A percentile compares a stretch with the other conserved stretches of the same genome.
Conservation (phyloP, 2,113 vertebrate genomes). For the Platichthys flesus region DNA sequence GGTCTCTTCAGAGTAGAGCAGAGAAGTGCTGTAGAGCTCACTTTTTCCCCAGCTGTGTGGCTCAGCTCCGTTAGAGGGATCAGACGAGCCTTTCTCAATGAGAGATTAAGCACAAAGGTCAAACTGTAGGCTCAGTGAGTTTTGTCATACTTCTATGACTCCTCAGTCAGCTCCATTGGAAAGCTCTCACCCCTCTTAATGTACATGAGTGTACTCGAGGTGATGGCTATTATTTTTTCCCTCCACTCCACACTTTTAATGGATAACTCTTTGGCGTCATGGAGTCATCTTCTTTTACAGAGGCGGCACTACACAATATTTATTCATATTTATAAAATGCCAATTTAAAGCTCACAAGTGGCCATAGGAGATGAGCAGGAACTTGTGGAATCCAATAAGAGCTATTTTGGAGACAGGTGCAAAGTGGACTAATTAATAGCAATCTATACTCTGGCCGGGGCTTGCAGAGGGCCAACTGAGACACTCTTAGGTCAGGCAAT, state of each 20-base stretch:
- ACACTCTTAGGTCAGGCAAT: slow-evolving; percentile 79
- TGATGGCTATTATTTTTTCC: slow-evolving; percentile 22
- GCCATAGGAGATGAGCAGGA: slow-evolving; percentile 66
- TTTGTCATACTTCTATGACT: slow-evolving; percentile 45
- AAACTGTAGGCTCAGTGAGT: slow-evolving; percentile 52
- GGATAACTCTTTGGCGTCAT: slow-evolving; percentile 57
- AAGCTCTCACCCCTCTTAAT: slow-evolving; percentile 63
- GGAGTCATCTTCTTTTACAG: slow-evolving; percentile 61
- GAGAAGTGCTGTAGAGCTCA: slow-evolving; percentile 47
- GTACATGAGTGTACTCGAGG: slow-evolving; percentile 56
- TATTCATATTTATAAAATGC: slow-evolving; percentile 78
- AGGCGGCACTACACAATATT: slow-evolving; percentile 70
- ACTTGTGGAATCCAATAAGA: slow-evolving; percentile 72
- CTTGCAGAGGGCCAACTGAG: slow-evolving; percentile 71
- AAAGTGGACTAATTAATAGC: slow-evolving; percentile 82
- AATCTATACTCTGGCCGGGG: slow-evolving; percentile 76
- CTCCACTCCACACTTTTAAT: slow-evolving; percentile 46
- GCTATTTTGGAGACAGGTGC: slow-evolving; percentile 75
- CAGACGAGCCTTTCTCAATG: slow-evolving; percentile 60
- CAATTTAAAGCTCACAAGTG: slow-evolving; percentile 67
- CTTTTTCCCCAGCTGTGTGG: slow-evolving; percentile 61
- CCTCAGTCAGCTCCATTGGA: slow-evolving; percentile 50
- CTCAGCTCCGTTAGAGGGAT: slow-evolving; percentile 50
- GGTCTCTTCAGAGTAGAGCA: slow-evolving; percentile 49
- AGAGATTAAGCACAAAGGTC: slow-evolving; percentile 62